Evolutionary conservation across 2,113 vertebrate species (phyloP), one percentile per base, ranked within the genome.

Genomic region (Pogona vitticeps): DNA sequence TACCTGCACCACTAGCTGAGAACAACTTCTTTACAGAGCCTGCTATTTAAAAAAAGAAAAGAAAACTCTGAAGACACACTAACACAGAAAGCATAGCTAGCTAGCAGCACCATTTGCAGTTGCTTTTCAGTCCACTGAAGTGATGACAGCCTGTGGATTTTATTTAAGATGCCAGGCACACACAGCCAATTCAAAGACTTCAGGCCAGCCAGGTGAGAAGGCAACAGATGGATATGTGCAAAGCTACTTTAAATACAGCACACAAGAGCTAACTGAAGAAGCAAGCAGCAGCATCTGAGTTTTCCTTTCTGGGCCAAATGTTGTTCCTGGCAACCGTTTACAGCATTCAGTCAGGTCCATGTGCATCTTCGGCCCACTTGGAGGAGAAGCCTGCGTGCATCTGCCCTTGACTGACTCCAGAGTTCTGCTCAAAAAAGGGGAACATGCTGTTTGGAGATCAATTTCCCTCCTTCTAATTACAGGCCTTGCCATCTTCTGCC

Each of bases 391-490:
- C 61, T 91, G 83, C 90, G 94, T 95, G 92, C 88, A 93, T 93
- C 91, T 92, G 88, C 84, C 94, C 78, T 93, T 94, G 88, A 88
- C 86, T 93, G 82, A 90, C 88, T 94, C 90, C 86, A 85, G 81
- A 86, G 89, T 84, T 91, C 88, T 93, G 87, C 89, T 93, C 90
- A 80, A 76, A 88, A 92, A 89, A 84, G 94, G 10, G 85, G 73
- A 94, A 93, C 91, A 90, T 92, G 90, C 85, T 95, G 85, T 87
- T 94, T 92, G 83, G 93, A 96, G 92, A 96, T 95, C 96, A 95
- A 95, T 96, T 93, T 93, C 88, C 91, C 95, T 95, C 92, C 91
- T 94, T 89, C 95, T 96, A 96, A 96, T 95, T 96, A 95, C 84
- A 95, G 92, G 36, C 76, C 90, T 96, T 93, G 92, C 81, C 95